Base-by-base conservation (phyloP, 2,113 vertebrate genomes). In the Archocentrus centrarchus region DNA sequence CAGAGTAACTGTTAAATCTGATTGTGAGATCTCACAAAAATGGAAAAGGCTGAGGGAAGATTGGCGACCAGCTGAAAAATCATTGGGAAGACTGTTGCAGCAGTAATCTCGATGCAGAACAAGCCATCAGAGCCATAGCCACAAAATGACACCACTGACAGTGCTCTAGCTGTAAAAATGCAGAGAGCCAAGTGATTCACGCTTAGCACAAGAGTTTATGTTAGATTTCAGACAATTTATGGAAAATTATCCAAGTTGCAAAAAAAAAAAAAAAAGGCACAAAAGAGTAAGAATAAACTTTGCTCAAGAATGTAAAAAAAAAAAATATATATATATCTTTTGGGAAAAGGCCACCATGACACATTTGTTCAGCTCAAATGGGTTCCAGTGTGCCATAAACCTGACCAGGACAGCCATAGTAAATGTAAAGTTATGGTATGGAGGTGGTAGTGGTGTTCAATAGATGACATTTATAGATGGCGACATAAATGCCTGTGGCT, bases 31-130 rank as follows among this genome's bases (percentile, higher is more conserved):
- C 68, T 73, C 47, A 73, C 68, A 55, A 73, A 70, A 73, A 73
- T 55, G 68, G 47, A 35, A 73, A 73, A 73, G 53, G 47, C 47
- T 55, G 17, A 55, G 47, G 32, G 11, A 73, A 35, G 47, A 73
- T 35, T 55, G 68, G 6, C 55, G 68, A 55, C 68, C 27, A 55
- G 47, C 68, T 32, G 68, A 73, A 55, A 39, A 73, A 50, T 35
- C 68, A 55, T 55, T 73, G 30, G 47, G 3, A 73, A 73, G 47
- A 73, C 68, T 14, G 68, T 73, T 50, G 53, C 68, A 73, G 47
- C 1, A 2, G 47, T 73, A 14, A 55, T 73, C 47, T 35, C 47
- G 47, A 73, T 73, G 68, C 32, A 73, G 68, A 55, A 73, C 47
- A 55, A 73, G 47, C 68, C 68, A 35, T 73, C 27, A 73, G 32